Conservation (phyloP, 2,888 invertebrate genomes). For the Idaea aversata region DNA sequence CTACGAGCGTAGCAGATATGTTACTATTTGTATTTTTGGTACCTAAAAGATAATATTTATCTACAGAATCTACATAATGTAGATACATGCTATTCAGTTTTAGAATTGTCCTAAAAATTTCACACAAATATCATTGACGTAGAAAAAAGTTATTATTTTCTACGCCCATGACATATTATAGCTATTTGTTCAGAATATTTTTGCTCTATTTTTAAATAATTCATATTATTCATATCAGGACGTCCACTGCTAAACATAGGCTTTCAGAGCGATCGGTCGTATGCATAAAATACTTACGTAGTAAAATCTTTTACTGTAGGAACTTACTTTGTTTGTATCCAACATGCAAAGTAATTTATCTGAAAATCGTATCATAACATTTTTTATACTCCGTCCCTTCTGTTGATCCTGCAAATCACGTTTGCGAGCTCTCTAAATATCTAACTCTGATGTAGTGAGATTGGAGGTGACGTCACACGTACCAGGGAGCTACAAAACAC, state of each 20-base stretch:
- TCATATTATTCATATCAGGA: too few species aligned
- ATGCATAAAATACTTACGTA: slow-evolving; percentile 2
- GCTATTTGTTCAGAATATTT: too few species aligned
- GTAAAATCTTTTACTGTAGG: slow-evolving; percentile 8
- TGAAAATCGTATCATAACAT: slow-evolving; percentile 25
- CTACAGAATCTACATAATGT: too few species aligned
- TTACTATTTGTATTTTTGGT: too few species aligned
- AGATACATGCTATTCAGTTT: too few species aligned
- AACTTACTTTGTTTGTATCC: background rate
- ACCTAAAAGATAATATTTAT: too few species aligned
- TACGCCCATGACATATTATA: too few species aligned
- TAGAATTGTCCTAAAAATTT: too few species aligned
- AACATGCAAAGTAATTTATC: slow-evolving; percentile 15
- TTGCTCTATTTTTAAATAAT: too few species aligned
- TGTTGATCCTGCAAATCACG: slow-evolving; percentile 38
- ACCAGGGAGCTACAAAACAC: background rate
- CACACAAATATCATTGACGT: too few species aligned
- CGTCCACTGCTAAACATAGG: too few species aligned
- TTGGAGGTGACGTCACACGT: slow-evolving; percentile 31
- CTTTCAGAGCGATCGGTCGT: background rate
- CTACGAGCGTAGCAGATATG: slow-evolving; percentile 4
- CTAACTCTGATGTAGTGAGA: slow-evolving; percentile 35
- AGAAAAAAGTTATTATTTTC: too few species aligned
- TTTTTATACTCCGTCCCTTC: slow-evolving; percentile 34
- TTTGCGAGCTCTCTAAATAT: slow-evolving; percentile 34